Percentiles rank a stretch among this genome's conserved stretches.
These are phyloP conservation scores for Oryzias sinensis DNA, from an alignment of 2,797 vertebrate species.

Conservation along the genomic window DNA sequence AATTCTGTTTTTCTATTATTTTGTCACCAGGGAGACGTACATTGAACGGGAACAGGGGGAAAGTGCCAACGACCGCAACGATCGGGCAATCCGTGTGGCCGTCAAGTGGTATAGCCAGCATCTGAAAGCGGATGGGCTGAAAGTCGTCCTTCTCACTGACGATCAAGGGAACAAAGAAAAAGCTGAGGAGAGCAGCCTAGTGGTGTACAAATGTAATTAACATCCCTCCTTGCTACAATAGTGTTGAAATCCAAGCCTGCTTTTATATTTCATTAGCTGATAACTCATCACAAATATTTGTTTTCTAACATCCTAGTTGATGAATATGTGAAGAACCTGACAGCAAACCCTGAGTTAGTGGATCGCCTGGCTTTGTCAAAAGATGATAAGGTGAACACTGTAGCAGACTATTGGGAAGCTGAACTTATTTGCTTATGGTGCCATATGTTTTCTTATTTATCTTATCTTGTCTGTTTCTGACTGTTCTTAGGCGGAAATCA, in stretches of 20 bases:
- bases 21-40: constrained; percentile 86
- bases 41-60: constrained; percentile 90
- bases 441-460: background rate
- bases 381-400: constrained; percentile 83
- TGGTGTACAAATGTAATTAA: constrained; percentile 86
- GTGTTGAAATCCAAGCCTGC: background rate
- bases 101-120: constrained; percentile 92
- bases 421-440: background rate
- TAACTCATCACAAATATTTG: background rate
- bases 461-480: background rate
- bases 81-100: constrained; percentile 90
- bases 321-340: constrained; percentile 92
- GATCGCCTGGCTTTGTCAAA: constrained; percentile 89
- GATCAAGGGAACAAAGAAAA: constrained; percentile 90
- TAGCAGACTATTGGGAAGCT: background rate
- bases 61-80: constrained; percentile 91
- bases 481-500: constrained; percentile 83
- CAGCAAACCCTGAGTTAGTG: constrained; percentile 90
- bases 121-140: constrained; percentile 72
- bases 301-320: constrained; percentile 78
- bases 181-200: constrained; percentile 83
- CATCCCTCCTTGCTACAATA: background rate
- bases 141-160: constrained; percentile 92
- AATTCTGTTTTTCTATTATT: background rate
- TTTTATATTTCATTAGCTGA: background rate